phyloP scores from a whole-genome alignment of 2,113 vertebrate genomes.

The Ceyx margarethae region DNA sequence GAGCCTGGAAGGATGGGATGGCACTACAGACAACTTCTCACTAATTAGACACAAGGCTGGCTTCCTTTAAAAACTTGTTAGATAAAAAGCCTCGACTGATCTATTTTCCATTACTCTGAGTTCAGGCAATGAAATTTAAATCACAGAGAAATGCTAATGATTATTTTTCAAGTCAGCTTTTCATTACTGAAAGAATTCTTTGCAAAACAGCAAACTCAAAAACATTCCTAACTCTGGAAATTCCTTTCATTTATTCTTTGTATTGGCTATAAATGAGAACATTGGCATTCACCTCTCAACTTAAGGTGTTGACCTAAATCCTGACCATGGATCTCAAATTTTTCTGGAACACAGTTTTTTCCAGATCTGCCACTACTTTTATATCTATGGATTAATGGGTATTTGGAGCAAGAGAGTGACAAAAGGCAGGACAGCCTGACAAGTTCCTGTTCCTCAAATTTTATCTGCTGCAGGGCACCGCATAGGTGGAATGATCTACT shows the following conservation, averaged over 20 bases:
- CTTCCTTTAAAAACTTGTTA: constrained; percentile 8
- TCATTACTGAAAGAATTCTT: constrained; percentile 18
- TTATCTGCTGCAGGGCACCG: neutral
- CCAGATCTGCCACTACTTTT: neutral
- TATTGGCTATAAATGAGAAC: neutral
- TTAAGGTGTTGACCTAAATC: neutral
- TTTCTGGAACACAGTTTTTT: neutral
- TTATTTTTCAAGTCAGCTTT: constrained; percentile 46
- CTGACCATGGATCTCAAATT: neutral
- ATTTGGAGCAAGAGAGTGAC: neutral
- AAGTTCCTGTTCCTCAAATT: neutral
- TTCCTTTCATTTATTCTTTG: neutral
- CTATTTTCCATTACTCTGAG: constrained; percentile 16
- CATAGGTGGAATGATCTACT: neutral
- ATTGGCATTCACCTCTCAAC: neutral
- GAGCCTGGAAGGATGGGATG: neutral
- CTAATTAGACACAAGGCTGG: constrained; percentile 28
- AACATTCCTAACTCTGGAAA: neutral
- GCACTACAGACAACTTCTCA: neutral
- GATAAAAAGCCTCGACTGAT: constrained; percentile 53
- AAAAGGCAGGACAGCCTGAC: neutral
- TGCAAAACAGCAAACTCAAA: neutral
- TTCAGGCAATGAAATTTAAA: constrained; percentile 52
- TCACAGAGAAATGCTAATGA: constrained; percentile 48
- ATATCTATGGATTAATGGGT: neutral